Percentiles rank a stretch among this genome's conserved stretches.
Evolutionary conservation across 2,888 invertebrate species (phyloP).

Genomic region (Limnephilus rhombicus): DNA sequence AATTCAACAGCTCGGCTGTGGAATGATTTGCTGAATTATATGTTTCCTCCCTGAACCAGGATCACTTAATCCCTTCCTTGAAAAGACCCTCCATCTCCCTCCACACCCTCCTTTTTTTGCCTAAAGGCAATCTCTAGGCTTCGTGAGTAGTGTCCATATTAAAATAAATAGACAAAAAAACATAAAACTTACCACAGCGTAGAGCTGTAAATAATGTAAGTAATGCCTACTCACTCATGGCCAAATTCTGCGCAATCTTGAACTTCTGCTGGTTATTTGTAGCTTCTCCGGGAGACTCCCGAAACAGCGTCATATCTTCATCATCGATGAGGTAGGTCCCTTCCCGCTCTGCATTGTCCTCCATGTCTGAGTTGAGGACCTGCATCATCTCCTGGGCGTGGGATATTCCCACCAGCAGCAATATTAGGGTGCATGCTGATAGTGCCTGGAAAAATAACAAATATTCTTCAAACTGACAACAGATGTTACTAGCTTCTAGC

Average conservation of each 20-base stretch:
- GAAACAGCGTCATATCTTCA: slow-evolving; percentile 71
- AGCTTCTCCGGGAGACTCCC: slow-evolving; percentile 73
- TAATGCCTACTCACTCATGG: slow-evolving; percentile 71
- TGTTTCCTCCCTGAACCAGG: too few relatives aligned
- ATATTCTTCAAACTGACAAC: slow-evolving; percentile 70
- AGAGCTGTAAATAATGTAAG: background rate
- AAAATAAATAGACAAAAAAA: background rate
- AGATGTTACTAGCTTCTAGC: background rate
- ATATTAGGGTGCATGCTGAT: slow-evolving; percentile 75
- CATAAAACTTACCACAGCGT: background rate
- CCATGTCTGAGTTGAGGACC: slow-evolving; percentile 76
- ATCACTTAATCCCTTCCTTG: too few relatives aligned
- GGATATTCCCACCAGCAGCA: slow-evolving; percentile 75
- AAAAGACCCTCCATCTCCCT: too few relatives aligned
- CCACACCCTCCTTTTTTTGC: too few relatives aligned
- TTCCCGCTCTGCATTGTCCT: slow-evolving; percentile 75
- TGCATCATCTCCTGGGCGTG: slow-evolving; percentile 76
- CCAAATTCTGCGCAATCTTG: slow-evolving; percentile 75
- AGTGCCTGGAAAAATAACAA: slow-evolving; percentile 71
- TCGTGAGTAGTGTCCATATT: background rate
- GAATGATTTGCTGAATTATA: too few relatives aligned
- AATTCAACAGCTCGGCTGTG: too few relatives aligned
- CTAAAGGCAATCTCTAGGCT: too few relatives aligned
- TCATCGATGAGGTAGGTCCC: slow-evolving; percentile 67
- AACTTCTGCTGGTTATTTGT: slow-evolving; percentile 77